Base-by-base conservation (phyloP, 1,140 invertebrate genomes). In the Nilaparvata lugens region DNA sequence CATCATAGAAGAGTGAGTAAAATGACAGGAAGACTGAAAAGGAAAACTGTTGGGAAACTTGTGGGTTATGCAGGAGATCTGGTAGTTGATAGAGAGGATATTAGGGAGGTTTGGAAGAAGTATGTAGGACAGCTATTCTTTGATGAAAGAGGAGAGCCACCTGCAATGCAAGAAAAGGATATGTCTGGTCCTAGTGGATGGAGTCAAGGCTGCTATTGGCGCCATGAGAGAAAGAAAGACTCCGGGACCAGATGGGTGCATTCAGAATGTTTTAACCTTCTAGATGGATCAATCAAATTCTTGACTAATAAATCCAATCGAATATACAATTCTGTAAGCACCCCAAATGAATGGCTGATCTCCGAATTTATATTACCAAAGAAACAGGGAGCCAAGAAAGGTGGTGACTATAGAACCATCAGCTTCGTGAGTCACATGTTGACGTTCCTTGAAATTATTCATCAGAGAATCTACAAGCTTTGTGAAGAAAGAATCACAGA, bases 361-460 rank as follows among this genome's bases (percentile, higher is more conserved):
- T 67, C 62, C 14, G 63, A 62, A 19, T 65, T 67, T 52, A 58
- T 67, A 19, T 24, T 64, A 24, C 65, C 65, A 42, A 66, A 67
- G 52, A 65, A 66, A 60, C 16, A 9, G 21, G 64, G 53, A 56
- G 54, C 60, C 9, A 64, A 48, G 52, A 11, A 62, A 56, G 67
- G 63, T 61, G 23, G 54, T 16, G 62, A 66, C 24, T 60, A 67
- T 56, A 52, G 62, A 40, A 63, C 61, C 7, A 64, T 68, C 28
- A 66, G 62, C 48, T 43, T 67, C 16, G 66, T 66, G 60, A 58
- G 53, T 38, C 64, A 62, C 54, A 60, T 56, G 6, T 53, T 67
- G 18, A 67, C 67, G 52, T 64, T 67, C 51, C 25, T 67, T 19
- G 64, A 63, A 58, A 62, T 67, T 25, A 63, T 67, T 16, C 66